Evolutionary conservation across 2,797 vertebrate species (phyloP), one percentile per base, ranked within the genome.

Genomic region (Rhynchonycteris naso): DNA sequence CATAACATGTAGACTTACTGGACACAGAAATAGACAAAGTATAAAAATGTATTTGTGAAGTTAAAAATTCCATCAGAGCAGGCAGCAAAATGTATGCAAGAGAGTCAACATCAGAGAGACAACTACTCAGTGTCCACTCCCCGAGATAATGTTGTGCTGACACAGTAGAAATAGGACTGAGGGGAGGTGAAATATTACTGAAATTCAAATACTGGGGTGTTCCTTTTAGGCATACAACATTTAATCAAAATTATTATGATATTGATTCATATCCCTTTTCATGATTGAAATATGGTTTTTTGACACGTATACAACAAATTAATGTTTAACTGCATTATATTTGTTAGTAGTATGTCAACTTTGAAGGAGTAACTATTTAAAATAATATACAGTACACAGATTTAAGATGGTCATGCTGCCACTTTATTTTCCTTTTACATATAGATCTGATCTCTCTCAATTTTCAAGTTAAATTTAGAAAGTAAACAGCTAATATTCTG

Each of bases 401-500:
- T 71, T 97, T 80, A 79, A 85, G 61, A 91, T 80, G 28, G 47
- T 90, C 76, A 90, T 58, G 65, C 47, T 83, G 94, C 92, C 75
- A 95, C 76, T 94, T 94, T 96, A 94, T 92, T 97, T 91, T 96
- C 92, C 83, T 79, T 91, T 13, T 78, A 83, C 88, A 93, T 96
- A 96, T 96, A 91, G 92, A 92, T 96, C 71, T 96, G 93, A 95
- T 94, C 68, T 93, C 93, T 88, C 86, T 88, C 91, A 80, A 65
- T 90, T 96, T 93, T 88, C 88, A 90, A 95, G 96, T 93, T 94
- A 96, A 96, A 95, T 87, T 96, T 97, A 96, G 68, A 94, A 86
- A 95, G 85, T 85, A 43, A 21, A 88, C 54, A 96, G 92, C 80
- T 97, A 96, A 96, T 91, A 95, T 88, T 97, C 88, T 96, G 88